phyloP scores from a whole-genome alignment of 2,888 invertebrate genomes.

The Bhutanitis thaidina region DNA sequence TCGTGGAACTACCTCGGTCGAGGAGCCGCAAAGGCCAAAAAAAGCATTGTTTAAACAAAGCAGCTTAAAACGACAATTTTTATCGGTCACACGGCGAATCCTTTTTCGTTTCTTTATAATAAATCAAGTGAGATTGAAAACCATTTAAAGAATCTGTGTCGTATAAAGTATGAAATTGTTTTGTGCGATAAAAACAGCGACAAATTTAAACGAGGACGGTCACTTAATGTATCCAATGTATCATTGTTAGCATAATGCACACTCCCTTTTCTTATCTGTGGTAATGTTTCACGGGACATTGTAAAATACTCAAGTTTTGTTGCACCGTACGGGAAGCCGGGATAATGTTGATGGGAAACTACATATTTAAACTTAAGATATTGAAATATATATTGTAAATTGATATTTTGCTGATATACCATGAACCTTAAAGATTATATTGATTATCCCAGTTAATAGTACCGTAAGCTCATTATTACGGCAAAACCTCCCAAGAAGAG shows the following conservation, averaged over 20 bases:
- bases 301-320: constrained; percentile 6
- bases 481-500: too few relatives aligned
- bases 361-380: background rate
- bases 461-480: too few relatives aligned
- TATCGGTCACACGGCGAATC: background rate
- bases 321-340: background rate
- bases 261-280: constrained; percentile 25
- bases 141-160: constrained; percentile 3
- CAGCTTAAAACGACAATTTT: background rate
- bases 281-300: constrained; percentile 23
- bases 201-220: constrained; percentile 8
- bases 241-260: constrained; percentile 26
- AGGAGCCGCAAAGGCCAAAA: too few relatives aligned
- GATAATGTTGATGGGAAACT: constrained; percentile 1
- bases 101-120: background rate
- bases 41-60: background rate
- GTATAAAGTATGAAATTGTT: background rate
- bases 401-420: too few relatives aligned
- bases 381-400: too few relatives aligned
- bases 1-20: too few relatives aligned
- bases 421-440: too few relatives aligned
- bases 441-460: too few relatives aligned
- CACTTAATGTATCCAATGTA: constrained; percentile 26
- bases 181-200: constrained; percentile 16
- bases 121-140: constrained; percentile 3